Evolutionary conservation across 1,140 invertebrate species (phyloP).

Genomic region (Sesamia nonagrioides): DNA sequence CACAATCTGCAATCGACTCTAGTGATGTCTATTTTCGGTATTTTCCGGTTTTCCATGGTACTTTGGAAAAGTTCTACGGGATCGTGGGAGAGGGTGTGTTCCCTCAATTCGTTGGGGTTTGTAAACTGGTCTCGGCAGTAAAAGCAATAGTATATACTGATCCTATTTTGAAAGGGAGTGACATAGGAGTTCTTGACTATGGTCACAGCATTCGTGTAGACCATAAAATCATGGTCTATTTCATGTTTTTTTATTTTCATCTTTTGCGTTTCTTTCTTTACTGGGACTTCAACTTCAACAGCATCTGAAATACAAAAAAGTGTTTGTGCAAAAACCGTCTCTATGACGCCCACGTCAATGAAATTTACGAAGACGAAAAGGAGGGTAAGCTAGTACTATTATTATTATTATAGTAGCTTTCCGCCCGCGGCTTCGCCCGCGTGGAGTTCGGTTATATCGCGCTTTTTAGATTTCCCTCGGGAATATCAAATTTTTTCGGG

Average conservation of each 20-base stretch:
- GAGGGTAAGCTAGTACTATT: too few relatives aligned
- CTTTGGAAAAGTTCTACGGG: slow-evolving; percentile 71
- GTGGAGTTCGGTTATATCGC: too few relatives aligned
- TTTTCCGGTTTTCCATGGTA: slow-evolving; percentile 76
- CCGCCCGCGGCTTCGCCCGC: too few relatives aligned
- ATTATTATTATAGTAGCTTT: too few relatives aligned
- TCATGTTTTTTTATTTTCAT: slow-evolving; percentile 53
- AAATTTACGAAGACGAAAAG: too few relatives aligned
- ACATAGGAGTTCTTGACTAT: slow-evolving; percentile 77
- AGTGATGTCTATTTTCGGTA: slow-evolving; percentile 81
- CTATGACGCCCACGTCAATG: too few relatives aligned
- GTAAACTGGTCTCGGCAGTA: slow-evolving; percentile 80
- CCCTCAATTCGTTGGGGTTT: slow-evolving; percentile 73
- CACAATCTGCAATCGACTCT: slow-evolving; percentile 79
- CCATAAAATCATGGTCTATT: slow-evolving; percentile 69
- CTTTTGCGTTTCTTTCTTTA: slow-evolving; percentile 51
- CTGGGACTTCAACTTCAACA: slow-evolving; percentile 36
- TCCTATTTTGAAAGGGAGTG: slow-evolving; percentile 76
- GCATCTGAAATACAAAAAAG: too few relatives aligned
- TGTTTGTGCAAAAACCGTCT: too few relatives aligned
- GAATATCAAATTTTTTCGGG: too few relatives aligned
- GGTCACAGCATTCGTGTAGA: slow-evolving; percentile 67
- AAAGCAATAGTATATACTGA: slow-evolving; percentile 79
- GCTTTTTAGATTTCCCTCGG: too few relatives aligned
- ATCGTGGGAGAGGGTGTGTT: slow-evolving; percentile 74